Evolutionary conservation across 2,888 invertebrate genomes (phyloP).

Genomic region (Liposcelis brunnea): DNA sequence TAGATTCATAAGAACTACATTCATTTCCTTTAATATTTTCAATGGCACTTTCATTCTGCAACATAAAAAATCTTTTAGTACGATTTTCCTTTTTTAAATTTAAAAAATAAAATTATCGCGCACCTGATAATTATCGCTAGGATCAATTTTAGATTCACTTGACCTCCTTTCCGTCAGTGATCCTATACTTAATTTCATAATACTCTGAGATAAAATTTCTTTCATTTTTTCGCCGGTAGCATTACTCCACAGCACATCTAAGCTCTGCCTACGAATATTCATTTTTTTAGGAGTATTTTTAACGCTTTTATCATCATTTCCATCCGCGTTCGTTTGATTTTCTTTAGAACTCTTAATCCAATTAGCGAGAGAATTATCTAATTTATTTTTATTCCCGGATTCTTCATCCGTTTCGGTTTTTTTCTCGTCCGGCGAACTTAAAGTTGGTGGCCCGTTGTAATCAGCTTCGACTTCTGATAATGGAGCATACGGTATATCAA

Average conservation of each 20-base stretch:
- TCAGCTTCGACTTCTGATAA: background rate
- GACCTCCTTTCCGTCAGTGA: conserved; percentile 54
- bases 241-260: conserved; percentile 50
- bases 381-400: background rate
- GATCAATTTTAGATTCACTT: conserved; percentile 38
- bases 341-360: background rate
- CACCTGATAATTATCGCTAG: too few species aligned
- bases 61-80: background rate
- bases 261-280: conserved; percentile 42
- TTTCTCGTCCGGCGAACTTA: too few species aligned
- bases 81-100: too few species aligned
- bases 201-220: conserved; percentile 62
- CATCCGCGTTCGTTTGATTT: background rate
- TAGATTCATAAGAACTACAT: background rate
- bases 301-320: background rate
- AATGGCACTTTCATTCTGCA: background rate
- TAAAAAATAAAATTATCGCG: too few species aligned
- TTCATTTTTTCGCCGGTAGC: conserved; percentile 67
- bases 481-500: conserved; percentile 5
- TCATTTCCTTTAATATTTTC: background rate
- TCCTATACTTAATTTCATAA: conserved; percentile 50
- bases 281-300: background rate
- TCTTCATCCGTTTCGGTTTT: background rate
- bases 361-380: background rate
- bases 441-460: too few species aligned